Conservation (phyloP, 2,797 vertebrate genomes). For the Syngnathus rostellatus region DNA sequence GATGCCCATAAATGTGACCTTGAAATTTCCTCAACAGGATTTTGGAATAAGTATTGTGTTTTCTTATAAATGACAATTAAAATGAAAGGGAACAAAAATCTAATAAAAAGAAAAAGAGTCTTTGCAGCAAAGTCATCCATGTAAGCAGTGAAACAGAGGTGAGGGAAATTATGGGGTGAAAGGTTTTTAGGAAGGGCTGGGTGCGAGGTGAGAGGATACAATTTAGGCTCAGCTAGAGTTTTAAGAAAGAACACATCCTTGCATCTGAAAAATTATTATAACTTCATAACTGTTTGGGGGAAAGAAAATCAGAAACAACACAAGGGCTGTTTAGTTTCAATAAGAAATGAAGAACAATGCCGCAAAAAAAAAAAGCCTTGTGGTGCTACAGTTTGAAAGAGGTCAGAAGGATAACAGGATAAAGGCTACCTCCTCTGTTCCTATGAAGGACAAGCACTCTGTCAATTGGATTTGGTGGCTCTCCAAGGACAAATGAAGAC, state of each 20-base stretch:
- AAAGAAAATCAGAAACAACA: slow-evolving; percentile 33
- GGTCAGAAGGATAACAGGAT: slow-evolving; percentile 71
- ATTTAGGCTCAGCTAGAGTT: slow-evolving; percentile 25
- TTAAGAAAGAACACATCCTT: slow-evolving; percentile 10
- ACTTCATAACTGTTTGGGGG: slow-evolving; percentile 17
- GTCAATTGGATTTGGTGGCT: slow-evolving; percentile 65
- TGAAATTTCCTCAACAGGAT: background rate
- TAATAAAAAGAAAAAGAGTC: slow-evolving; percentile 13
- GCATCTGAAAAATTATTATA: slow-evolving; percentile 30
- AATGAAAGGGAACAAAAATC: slow-evolving; percentile 10
- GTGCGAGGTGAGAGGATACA: slow-evolving; percentile 43
- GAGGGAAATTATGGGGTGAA: slow-evolving; percentile 31
- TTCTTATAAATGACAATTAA: background rate
- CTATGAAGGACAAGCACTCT: slow-evolving; percentile 63
- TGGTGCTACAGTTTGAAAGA: slow-evolving; percentile 46
- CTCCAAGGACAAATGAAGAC: slow-evolving; percentile 63
- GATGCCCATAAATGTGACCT: background rate
- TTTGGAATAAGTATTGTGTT: slow-evolving; percentile 4
- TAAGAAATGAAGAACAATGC: slow-evolving; percentile 22
- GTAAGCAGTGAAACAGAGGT: slow-evolving; percentile 39
- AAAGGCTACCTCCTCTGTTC: slow-evolving; percentile 61
- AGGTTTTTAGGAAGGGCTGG: slow-evolving; percentile 27
- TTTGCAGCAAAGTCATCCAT: slow-evolving; percentile 25
- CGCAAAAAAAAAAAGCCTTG: slow-evolving; percentile 17
- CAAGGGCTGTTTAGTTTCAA: slow-evolving; percentile 41